Percentiles rank a stretch among this genome's conserved stretches.
Evolutionary conservation across 2,113 vertebrate genomes (phyloP).

Genomic region (Sinocyclocheilus anophthalmus): DNA sequence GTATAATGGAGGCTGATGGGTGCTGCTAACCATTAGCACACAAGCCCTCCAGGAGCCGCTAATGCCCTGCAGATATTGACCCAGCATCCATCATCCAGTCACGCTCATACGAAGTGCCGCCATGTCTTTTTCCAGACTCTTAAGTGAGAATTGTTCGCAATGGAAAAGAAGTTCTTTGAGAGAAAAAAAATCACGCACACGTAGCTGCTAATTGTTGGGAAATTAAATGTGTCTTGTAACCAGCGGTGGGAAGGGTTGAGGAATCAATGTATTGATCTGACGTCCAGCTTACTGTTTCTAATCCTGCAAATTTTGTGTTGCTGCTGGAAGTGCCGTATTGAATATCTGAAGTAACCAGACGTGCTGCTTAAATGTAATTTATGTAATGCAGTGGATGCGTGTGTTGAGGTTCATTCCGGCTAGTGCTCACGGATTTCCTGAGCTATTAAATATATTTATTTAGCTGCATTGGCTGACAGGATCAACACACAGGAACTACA

Average conservation of each 20-base stretch:
- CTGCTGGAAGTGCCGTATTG: slow-evolving; percentile 71
- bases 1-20: slow-evolving; percentile 29
- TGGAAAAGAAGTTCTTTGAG: slow-evolving; percentile 2
- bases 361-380: slow-evolving; percentile 72
- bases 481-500: neutral
- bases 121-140: neutral
- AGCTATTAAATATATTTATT: slow-evolving; percentile 57
- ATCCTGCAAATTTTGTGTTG: slow-evolving; percentile 78
- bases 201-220: slow-evolving; percentile 76
- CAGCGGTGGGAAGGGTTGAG: slow-evolving; percentile 50
- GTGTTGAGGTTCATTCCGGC: slow-evolving; percentile 55
- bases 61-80: slow-evolving; percentile 35
- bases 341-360: slow-evolving; percentile 69
- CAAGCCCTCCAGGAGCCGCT: neutral
- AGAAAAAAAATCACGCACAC: slow-evolving; percentile 63
- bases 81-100: slow-evolving; percentile 27
- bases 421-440: slow-evolving; percentile 51
- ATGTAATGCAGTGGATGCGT: slow-evolving; percentile 61
- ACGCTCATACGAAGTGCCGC: neutral
- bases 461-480: slow-evolving; percentile 35
- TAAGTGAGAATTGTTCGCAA: slow-evolving; percentile 24
- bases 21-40: slow-evolving; percentile 3
- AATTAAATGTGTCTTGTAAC: slow-evolving; percentile 77
- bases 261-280: slow-evolving; percentile 75
- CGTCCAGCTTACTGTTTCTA: slow-evolving; percentile 70